phyloP scores from a whole-genome alignment of 1,140 invertebrate genomes.

The Delia radicum region DNA sequence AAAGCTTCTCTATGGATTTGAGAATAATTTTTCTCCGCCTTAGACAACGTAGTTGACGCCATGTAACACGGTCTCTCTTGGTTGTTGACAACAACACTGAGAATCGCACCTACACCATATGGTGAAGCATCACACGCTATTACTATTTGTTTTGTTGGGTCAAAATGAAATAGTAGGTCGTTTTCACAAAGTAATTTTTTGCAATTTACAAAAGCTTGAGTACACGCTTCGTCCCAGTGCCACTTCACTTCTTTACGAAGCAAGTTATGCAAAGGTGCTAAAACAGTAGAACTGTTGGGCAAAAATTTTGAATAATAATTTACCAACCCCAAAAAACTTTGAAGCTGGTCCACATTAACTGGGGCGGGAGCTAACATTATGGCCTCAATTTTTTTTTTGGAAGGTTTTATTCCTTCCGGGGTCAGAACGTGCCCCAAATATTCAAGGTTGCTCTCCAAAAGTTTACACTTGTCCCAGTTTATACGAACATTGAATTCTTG shows the following conservation, averaged over 20 bases:
- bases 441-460: neutral
- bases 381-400: neutral
- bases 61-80: slow-evolving; percentile 7
- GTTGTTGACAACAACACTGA: neutral
- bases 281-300: neutral
- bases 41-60: slow-evolving; percentile 26
- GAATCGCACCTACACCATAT: slow-evolving; percentile 3
- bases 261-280: neutral
- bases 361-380: neutral
- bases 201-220: neutral
- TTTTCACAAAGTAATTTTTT: neutral
- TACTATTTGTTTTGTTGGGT: slow-evolving; percentile 22
- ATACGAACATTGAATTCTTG: neutral
- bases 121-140: slow-evolving; percentile 6
- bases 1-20: slow-evolving; percentile 33
- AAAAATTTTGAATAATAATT: slow-evolving; percentile 7
- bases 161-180: neutral
- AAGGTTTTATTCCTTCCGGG: neutral
- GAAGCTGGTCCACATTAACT: neutral
- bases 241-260: neutral
- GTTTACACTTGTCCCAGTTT: neutral
- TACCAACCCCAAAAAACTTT: neutral
- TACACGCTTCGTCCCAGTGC: neutral
- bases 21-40: slow-evolving; percentile 33
- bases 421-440: neutral